These are phyloP conservation scores for Rhinoptilus africanus DNA, from an alignment of 2,113 vertebrate species.

Conservation along the genomic window DNA sequence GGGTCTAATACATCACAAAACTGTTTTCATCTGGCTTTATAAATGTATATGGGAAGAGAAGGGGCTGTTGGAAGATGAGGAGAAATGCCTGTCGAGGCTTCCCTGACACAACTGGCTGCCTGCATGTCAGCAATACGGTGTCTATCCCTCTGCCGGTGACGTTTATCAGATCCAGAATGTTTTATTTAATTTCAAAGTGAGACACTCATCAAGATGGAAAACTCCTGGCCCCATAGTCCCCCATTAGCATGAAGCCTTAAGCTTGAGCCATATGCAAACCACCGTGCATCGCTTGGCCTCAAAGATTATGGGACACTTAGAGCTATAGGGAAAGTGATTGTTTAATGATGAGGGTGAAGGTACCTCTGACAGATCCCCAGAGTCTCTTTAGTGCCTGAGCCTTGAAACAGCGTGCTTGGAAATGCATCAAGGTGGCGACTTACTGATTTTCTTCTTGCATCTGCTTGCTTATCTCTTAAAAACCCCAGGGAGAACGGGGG, in stretches of 20 bases:
- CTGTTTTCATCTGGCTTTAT: slow-evolving; percentile 13
- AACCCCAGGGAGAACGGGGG: background rate
- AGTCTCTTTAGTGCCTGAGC: background rate
- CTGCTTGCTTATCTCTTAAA: background rate
- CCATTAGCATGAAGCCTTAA: fast-evolving
- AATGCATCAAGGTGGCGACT: background rate
- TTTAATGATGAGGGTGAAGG: background rate
- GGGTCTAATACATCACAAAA: slow-evolving; percentile 22
- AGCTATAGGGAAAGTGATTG: background rate
- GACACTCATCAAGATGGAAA: background rate
- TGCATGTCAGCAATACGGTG: background rate
- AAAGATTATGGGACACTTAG: background rate
- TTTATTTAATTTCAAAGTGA: background rate
- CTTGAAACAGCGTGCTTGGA: fast-evolving
- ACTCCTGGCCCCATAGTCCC: background rate
- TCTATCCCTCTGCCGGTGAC: background rate
- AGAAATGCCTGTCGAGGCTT: background rate
- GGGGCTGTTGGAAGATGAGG: background rate
- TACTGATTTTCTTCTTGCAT: background rate
- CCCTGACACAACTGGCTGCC: background rate
- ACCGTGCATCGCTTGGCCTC: fast-evolving
- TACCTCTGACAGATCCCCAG: background rate
- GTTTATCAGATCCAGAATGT: background rate
- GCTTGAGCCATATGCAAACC: background rate
- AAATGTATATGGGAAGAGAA: background rate